Percentiles rank a stretch among this genome's conserved stretches.
These are phyloP conservation scores for Alectoris magna DNA, from an alignment of 2,797 vertebrate genomes.

Conservation along the genomic window DNA sequence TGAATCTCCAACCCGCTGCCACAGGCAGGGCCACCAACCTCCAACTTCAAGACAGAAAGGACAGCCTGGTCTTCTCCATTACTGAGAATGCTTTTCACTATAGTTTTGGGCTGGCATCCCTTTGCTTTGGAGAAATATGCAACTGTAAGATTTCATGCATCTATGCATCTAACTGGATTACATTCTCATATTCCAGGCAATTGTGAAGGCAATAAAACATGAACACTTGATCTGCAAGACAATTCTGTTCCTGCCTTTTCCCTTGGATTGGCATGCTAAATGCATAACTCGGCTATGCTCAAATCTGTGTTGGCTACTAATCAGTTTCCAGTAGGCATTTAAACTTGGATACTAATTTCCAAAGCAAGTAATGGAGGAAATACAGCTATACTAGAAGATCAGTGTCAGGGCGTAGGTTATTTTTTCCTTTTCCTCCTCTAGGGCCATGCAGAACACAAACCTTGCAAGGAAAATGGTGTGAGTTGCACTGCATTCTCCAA, in stretches of 20 bases:
- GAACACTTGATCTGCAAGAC: background rate
- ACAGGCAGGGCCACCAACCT: too few species aligned
- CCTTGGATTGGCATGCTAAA: background rate
- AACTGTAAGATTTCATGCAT: background rate
- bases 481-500: background rate
- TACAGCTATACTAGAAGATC: background rate
- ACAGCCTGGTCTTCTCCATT: background rate
- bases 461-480: background rate
- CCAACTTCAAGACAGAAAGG: background rate
- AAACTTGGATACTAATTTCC: background rate
- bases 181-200: rapidly evolving
- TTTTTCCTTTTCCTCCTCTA: background rate
- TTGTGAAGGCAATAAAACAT: background rate
- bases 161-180: background rate
- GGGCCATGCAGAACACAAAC: background rate
- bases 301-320: background rate
- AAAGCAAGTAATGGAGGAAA: background rate
- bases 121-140: background rate
- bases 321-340: background rate
- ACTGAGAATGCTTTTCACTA: background rate
- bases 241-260: background rate
- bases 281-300: rapidly evolving
- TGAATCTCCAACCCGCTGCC: too few species aligned
- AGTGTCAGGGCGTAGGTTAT: background rate
- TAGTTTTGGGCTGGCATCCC: background rate